A percentile compares a stretch with the other conserved stretches of the same genome.
Conservation (phyloP, 2,113 vertebrate species). For the Tretioscincus oriximinensis region DNA sequence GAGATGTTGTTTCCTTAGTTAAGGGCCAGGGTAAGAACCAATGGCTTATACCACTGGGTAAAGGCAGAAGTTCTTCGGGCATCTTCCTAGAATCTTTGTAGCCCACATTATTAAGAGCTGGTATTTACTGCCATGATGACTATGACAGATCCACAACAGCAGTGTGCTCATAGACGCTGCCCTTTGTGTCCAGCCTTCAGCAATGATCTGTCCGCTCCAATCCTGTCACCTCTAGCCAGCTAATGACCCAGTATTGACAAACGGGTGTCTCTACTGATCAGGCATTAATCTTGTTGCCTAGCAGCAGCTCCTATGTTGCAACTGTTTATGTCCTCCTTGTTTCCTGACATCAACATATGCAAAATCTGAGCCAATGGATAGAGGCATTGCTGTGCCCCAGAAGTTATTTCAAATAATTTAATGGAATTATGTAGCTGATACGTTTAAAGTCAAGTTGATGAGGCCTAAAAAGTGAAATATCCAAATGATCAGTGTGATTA, state of each 20-base stretch:
- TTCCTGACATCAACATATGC: neutral
- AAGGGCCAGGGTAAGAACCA: no score
- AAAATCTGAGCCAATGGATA: neutral
- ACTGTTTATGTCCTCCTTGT: neutral
- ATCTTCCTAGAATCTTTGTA: neutral
- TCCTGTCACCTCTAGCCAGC: neutral
- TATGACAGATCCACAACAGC: neutral
- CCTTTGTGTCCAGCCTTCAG: conserved; percentile 7
- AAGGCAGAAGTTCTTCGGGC: neutral
- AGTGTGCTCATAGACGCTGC: neutral
- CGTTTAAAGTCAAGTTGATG: neutral
- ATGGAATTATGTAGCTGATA: no score
- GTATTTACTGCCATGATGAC: neutral
- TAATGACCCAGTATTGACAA: neutral
- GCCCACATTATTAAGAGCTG: neutral
- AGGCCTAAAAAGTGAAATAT: neutral
- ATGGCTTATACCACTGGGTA: no score
- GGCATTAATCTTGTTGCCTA: neutral
- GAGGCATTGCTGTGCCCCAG: neutral
- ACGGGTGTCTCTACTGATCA: accelerated
- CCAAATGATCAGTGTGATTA: neutral
- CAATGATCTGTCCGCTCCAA: neutral
- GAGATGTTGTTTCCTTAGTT: neutral
- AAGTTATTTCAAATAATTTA: neutral
- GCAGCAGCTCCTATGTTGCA: accelerated